Conservation (phyloP, 2,797 vertebrate genomes). For the Limnodromus scolopaceus region DNA sequence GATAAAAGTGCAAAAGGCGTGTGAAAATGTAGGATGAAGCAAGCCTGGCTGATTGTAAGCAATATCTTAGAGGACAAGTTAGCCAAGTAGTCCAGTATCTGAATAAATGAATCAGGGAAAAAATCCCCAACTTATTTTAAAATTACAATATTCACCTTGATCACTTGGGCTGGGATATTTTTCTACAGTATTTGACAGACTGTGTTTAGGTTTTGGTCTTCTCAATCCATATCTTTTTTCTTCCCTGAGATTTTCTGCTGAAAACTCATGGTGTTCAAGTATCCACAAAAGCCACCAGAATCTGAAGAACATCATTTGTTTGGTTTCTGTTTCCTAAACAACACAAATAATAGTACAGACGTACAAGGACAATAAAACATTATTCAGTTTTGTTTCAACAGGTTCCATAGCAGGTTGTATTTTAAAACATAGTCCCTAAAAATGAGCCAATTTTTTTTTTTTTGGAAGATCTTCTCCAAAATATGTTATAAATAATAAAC, state of each 20-base stretch:
- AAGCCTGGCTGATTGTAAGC: not conserved
- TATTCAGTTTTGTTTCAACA: not conserved
- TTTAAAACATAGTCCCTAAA: not conserved
- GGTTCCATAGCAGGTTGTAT: not conserved
- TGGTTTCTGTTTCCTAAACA: slow-evolving; percentile 45
- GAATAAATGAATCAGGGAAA: not conserved
- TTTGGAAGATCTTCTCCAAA: not conserved
- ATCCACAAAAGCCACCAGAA: slow-evolving; percentile 80
- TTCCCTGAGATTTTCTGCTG: slow-evolving; percentile 80
- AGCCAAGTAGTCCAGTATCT: not conserved
- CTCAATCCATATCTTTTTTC: slow-evolving; percentile 73
- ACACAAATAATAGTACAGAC: slow-evolving; percentile 22
- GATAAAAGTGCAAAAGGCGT: not conserved
- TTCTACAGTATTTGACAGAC: slow-evolving; percentile 74
- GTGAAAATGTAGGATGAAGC: not conserved
- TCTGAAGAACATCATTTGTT: slow-evolving; percentile 74
- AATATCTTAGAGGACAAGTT: not conserved
- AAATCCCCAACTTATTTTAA: not conserved
- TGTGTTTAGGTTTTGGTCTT: slow-evolving; percentile 73
- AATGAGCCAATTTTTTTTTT: not conserved
- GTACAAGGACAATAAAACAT: not conserved
- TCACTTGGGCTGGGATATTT: slow-evolving; percentile 75
- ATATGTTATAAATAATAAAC: not conserved
- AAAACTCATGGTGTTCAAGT: slow-evolving; percentile 75
- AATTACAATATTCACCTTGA: slow-evolving; percentile 80